Conservation (phyloP, 2,113 vertebrate genomes). For the Paradisaea rubra region DNA sequence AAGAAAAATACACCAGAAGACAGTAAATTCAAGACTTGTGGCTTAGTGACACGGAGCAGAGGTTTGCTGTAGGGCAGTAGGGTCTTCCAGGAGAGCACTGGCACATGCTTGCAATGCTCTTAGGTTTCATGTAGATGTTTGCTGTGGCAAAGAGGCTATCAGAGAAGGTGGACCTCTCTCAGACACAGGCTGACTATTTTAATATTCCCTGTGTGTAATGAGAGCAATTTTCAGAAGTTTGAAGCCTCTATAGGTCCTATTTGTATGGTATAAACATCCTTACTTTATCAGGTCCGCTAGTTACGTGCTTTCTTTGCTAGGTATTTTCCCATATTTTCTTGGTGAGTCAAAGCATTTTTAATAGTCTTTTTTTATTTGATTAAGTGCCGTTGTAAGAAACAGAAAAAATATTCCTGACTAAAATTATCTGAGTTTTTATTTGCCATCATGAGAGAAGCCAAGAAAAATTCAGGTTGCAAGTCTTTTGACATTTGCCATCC, state of each 20-base stretch:
- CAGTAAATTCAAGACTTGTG: not conserved
- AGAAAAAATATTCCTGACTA: not conserved
- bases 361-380: not conserved
- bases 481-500: not conserved
- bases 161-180: not conserved
- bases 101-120: not conserved
- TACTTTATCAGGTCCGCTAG: not conserved
- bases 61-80: not conserved
- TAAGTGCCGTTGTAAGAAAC: not conserved
- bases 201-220: not conserved
- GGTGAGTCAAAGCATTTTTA: not conserved
- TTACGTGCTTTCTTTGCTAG: not conserved
- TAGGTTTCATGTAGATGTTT: not conserved
- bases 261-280: not conserved
- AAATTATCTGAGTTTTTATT: not conserved
- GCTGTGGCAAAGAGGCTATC: not conserved
- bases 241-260: not conserved
- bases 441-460: not conserved
- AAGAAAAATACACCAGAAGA: not conserved
- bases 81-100: not conserved
- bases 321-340: not conserved
- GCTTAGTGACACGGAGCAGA: not conserved
- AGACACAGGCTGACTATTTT: not conserved
- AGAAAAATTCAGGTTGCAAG: not conserved
- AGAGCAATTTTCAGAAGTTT: not conserved